Conservation (phyloP, 2,797 vertebrate species). For the Enteromius treurensis region DNA sequence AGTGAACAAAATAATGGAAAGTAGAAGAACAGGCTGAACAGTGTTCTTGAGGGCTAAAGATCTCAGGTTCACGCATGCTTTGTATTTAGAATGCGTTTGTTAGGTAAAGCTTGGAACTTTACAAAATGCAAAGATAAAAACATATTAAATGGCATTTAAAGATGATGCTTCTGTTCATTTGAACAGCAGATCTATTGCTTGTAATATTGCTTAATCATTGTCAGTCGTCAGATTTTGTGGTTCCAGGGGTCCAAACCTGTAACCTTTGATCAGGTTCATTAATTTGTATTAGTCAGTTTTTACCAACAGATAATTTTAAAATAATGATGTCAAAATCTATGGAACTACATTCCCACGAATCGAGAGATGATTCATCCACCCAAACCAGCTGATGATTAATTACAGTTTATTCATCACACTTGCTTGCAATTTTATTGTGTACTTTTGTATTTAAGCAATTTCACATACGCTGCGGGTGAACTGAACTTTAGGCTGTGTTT, state of each 20-base stretch:
- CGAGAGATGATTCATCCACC: constrained; percentile 51
- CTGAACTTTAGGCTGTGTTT: background rate
- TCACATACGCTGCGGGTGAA: background rate
- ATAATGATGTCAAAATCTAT: constrained; percentile 12
- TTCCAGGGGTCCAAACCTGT: background rate
- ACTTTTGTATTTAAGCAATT: background rate
- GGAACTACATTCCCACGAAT: constrained; percentile 63
- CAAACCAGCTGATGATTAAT: constrained; percentile 70
- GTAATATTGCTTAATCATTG: background rate
- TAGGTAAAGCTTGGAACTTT: background rate
- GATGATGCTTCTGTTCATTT: background rate
- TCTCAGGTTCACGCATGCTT: background rate
- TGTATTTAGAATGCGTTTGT: background rate
- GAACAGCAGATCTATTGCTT: background rate
- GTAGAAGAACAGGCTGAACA: background rate
- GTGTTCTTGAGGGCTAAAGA: background rate
- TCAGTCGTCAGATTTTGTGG: background rate
- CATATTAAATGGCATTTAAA: background rate
- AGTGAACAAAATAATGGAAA: constrained; percentile 11
- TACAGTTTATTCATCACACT: constrained; percentile 66
- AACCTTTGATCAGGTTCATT: background rate
- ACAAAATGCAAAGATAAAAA: background rate
- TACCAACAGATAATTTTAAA: background rate
- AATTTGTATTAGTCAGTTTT: background rate
- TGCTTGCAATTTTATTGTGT: background rate